Percentiles rank a stretch among this genome's conserved stretches.
Conservation (phyloP, 2,113 vertebrate species). For the Furnarius figulus region DNA sequence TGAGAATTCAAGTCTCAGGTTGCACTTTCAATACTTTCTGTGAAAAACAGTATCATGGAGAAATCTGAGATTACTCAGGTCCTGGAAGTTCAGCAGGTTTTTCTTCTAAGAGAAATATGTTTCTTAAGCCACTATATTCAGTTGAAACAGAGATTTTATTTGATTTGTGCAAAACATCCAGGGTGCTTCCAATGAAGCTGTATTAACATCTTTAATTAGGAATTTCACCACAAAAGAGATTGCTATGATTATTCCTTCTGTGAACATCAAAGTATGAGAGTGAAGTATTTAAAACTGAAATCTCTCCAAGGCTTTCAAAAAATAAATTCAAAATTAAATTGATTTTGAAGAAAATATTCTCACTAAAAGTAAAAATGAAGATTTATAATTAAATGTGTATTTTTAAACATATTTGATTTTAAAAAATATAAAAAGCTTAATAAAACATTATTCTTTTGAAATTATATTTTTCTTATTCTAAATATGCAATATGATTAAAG, state of each 20-base stretch:
- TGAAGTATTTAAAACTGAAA: not conserved
- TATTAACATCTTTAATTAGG: not conserved
- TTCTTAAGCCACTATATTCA: not conserved
- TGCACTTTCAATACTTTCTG: not conserved
- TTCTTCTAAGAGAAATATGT: not conserved
- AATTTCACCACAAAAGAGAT: not conserved
- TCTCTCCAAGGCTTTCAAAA: not conserved
- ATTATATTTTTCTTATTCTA: not conserved
- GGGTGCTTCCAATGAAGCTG: not conserved
- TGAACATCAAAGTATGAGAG: not conserved
- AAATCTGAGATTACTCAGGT: not conserved
- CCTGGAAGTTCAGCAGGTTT: not conserved
- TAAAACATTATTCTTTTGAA: not conserved
- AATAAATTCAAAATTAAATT: not conserved
- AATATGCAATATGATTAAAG: not conserved
- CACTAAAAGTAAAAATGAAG: not conserved
- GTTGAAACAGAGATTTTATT: not conserved
- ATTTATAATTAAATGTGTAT: not conserved
- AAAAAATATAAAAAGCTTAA: not conserved
- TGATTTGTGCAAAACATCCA: not conserved
- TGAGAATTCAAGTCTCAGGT: not conserved
- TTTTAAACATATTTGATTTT: not conserved
- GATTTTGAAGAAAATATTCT: not conserved
- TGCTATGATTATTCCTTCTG: not conserved
- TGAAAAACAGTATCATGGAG: not conserved